phyloP scores from a whole-genome alignment of 2,113 vertebrate species.

The Diadophis punctatus region DNA sequence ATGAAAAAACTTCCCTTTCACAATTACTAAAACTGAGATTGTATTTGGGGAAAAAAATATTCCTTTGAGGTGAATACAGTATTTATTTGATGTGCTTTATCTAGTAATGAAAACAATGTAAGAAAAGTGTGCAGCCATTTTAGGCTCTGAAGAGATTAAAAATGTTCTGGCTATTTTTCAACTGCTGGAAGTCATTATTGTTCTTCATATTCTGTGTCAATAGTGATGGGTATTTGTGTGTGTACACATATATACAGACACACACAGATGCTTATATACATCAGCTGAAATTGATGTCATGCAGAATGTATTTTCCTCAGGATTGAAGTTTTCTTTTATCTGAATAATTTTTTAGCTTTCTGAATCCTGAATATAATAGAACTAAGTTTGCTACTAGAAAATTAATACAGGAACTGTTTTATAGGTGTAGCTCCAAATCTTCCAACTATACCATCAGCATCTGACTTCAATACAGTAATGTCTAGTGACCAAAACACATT shows the following conservation, averaged over 20 bases:
- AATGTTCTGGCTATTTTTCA: background rate
- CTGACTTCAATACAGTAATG: slow-evolving; percentile 93
- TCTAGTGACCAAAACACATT: slow-evolving; percentile 97
- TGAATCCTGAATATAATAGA: background rate
- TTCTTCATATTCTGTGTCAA: background rate
- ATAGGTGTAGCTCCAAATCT: slow-evolving; percentile 86
- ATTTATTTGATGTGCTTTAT: background rate
- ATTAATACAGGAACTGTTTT: slow-evolving; percentile 48
- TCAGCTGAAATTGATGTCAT: background rate
- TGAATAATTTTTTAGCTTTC: background rate
- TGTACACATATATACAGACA: background rate
- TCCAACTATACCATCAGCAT: slow-evolving; percentile 93
- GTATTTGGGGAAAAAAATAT: background rate
- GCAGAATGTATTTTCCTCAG: background rate
- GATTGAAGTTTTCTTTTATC: background rate
- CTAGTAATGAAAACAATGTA: background rate
- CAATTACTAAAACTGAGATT: background rate
- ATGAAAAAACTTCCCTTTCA: background rate
- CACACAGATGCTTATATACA: background rate
- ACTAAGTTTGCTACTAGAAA: slow-evolving; percentile 37
- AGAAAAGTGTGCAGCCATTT: background rate
- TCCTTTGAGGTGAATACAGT: background rate
- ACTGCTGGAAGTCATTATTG: background rate
- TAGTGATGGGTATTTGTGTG: background rate
- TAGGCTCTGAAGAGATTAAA: background rate